phyloP scores from a whole-genome alignment of 2,888 invertebrate species.

The Suillia variegata region DNA sequence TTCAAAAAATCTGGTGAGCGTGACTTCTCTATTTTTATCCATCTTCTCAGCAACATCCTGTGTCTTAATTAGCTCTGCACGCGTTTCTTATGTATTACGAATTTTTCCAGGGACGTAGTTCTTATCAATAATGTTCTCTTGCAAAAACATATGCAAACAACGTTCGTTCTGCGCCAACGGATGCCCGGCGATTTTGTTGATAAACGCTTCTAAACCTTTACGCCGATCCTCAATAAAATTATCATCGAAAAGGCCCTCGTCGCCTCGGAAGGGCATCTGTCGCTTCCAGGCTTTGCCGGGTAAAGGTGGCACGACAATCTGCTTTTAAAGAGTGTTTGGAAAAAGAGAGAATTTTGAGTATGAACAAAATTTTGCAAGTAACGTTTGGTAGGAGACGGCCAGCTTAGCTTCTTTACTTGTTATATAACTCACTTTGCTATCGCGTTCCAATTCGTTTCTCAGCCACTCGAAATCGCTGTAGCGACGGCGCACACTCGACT shows the following conservation, averaged over 20 bases:
- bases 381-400: no score
- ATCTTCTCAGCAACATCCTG: background rate
- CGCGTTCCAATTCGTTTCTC: slow-evolving; percentile 96
- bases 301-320: slow-evolving; percentile 98
- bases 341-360: background rate
- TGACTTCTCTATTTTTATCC: background rate
- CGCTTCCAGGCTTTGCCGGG: slow-evolving; percentile 99
- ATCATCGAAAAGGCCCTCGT: slow-evolving; percentile 99
- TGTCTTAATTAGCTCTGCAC: no score
- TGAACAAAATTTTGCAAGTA: background rate
- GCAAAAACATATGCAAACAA: slow-evolving; percentile 99
- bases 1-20: background rate
- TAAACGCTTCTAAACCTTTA: slow-evolving; percentile 96
- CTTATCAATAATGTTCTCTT: slow-evolving; percentile 96
- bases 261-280: slow-evolving; percentile 96
- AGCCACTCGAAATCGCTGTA: slow-evolving; percentile 99
- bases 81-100: slow-evolving; percentile 79
- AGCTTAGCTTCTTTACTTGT: no score
- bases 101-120: slow-evolving; percentile 99
- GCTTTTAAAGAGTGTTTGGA: slow-evolving; percentile 35
- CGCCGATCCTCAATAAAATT: slow-evolving; percentile 98
- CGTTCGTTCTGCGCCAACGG: slow-evolving; percentile 98
- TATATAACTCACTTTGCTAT: slow-evolving; percentile 84
- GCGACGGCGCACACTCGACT: slow-evolving; percentile 93
- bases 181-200: slow-evolving; percentile 99